These are phyloP conservation scores for Albula glossodonta DNA, from an alignment of 2,113 vertebrate species.

Conservation along the genomic window DNA sequence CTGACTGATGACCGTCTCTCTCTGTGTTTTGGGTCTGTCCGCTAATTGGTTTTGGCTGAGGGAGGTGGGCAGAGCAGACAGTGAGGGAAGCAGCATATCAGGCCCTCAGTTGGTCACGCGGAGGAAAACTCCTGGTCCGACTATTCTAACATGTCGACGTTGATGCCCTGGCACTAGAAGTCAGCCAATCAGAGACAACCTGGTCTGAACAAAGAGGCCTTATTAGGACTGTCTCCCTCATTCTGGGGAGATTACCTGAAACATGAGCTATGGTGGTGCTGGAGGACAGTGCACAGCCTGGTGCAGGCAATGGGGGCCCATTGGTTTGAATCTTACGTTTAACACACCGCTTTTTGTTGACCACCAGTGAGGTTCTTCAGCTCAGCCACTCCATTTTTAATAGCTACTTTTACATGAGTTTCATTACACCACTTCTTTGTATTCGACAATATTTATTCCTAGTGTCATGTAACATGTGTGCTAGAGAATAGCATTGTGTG, in stretches of 20 bases:
- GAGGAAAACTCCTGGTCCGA: background rate
- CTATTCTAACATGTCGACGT: background rate
- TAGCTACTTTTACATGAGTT: background rate
- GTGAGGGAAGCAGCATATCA: constrained; percentile 31
- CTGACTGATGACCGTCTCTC: constrained; percentile 12
- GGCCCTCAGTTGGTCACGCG: constrained; percentile 7
- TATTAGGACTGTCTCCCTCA: background rate
- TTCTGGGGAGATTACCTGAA: background rate
- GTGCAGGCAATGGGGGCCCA: background rate
- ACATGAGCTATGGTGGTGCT: background rate
- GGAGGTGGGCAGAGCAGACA: constrained; percentile 26
- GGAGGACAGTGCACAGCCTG: background rate
- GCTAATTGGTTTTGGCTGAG: constrained; percentile 56
- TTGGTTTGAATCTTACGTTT: background rate
- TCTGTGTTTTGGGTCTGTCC: constrained; percentile 42
- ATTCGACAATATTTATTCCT: background rate
- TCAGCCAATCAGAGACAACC: background rate
- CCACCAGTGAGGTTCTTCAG: background rate
- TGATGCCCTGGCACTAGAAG: background rate
- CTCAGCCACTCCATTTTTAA: background rate
- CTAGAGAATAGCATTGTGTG: background rate
- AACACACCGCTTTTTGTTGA: background rate
- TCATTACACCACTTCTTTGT: background rate
- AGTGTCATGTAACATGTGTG: background rate
- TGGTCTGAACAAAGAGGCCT: background rate